Evolutionary conservation across 2,797 vertebrate species (phyloP).

Genomic region (Chelon labrosus): DNA sequence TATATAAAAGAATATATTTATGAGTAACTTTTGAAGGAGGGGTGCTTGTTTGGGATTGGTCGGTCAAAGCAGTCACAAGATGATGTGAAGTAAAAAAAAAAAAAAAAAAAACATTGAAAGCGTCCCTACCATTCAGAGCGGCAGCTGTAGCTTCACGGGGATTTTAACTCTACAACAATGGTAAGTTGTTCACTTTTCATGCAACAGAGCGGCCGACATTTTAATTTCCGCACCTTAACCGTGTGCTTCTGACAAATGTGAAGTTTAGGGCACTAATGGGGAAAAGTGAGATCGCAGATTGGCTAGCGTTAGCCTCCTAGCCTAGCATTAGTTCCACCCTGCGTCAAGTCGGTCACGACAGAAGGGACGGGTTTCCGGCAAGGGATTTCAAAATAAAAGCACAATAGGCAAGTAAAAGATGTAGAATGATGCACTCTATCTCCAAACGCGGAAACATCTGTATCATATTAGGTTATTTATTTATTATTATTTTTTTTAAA

Average conservation of each 20-base stretch:
- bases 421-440: background rate
- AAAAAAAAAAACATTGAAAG: constrained; percentile 57
- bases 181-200: constrained; percentile 55
- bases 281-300: constrained; percentile 42
- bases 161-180: constrained; percentile 68
- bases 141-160: constrained; percentile 56
- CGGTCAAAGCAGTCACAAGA: constrained; percentile 73
- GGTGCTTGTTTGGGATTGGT: constrained; percentile 64
- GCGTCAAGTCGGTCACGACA: background rate
- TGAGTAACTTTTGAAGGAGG: constrained; percentile 4
- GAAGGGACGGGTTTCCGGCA: constrained; percentile 14
- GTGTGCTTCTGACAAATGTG: background rate
- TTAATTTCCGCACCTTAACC: background rate
- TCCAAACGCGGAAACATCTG: background rate
- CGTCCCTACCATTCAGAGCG: constrained; percentile 56
- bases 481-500: too few relatives aligned
- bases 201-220: background rate
- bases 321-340: constrained; percentile 73
- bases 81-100: constrained; percentile 48
- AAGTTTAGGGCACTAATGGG: constrained; percentile 19
- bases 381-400: constrained; percentile 49
- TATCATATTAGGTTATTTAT: background rate
- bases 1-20: background rate
- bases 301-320: constrained; percentile 68
- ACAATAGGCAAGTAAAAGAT: background rate